A percentile compares a stretch with the other conserved stretches of the same genome.
These are phyloP conservation scores for Nephrotoma appendiculata DNA, from an alignment of 2,888 invertebrate genomes.

Conservation along the genomic window DNA sequence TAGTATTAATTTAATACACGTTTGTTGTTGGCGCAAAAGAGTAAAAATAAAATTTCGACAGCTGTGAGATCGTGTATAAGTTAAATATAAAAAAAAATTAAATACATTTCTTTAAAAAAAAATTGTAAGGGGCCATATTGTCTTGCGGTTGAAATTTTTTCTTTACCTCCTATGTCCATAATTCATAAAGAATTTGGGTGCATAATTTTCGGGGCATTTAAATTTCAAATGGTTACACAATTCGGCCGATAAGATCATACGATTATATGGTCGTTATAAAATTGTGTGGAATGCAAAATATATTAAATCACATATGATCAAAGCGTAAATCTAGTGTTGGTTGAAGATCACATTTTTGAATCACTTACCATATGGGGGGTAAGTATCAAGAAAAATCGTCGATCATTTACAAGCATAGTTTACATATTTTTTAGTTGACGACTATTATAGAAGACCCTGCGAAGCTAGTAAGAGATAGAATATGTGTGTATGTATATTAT, in stretches of 20 bases:
- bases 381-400: not conserved
- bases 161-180: not conserved
- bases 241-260: not conserved
- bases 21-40: not conserved
- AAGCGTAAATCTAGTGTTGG: not conserved
- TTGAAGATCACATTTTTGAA: not conserved
- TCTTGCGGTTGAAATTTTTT: not conserved
- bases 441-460: not conserved
- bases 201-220: not conserved
- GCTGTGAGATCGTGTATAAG: not conserved
- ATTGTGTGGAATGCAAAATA: not conserved
- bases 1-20: not conserved
- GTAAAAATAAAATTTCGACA: not conserved
- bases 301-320: not conserved
- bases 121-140: not conserved
- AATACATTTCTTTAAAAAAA: not conserved
- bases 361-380: not conserved
- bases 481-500: not conserved
- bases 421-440: not conserved
- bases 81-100: not conserved
- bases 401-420: not conserved
- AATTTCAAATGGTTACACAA: not conserved
- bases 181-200: not conserved
- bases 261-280: not conserved
- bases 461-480: not conserved